Percentiles rank a stretch among this genome's conserved stretches.
phyloP scores from a whole-genome alignment of 2,888 invertebrate genomes.

The Eilema sororculum region DNA sequence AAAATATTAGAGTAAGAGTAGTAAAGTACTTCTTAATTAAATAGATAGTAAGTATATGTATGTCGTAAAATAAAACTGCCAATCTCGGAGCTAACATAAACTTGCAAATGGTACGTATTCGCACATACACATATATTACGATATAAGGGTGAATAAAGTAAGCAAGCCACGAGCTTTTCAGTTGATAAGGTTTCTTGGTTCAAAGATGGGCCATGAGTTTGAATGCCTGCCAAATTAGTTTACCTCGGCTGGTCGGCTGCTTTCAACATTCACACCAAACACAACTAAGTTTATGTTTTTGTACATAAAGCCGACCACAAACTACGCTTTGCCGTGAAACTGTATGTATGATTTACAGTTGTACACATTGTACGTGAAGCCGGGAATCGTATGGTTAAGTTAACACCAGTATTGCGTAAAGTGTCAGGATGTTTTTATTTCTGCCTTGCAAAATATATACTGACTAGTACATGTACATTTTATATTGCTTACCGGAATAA shows the following conservation, averaged over 20 bases:
- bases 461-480: no score
- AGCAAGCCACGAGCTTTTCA: constrained; percentile 45
- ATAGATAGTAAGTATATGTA: background rate
- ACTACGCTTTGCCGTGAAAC: constrained; percentile 42
- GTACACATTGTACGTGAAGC: constrained; percentile 12
- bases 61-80: constrained; percentile 30
- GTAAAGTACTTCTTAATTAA: background rate
- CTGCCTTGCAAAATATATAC: background rate
- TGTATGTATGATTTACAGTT: constrained; percentile 32
- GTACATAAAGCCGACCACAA: constrained; percentile 44
- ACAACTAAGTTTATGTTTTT: constrained; percentile 44
- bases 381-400: constrained; percentile 33
- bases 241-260: constrained; percentile 52
- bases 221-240: constrained; percentile 75
- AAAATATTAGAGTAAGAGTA: no score
- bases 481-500: no score
- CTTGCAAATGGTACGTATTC: constrained; percentile 37
- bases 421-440: constrained; percentile 13
- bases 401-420: constrained; percentile 33
- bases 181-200: constrained; percentile 61
- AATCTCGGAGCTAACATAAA: constrained; percentile 32
- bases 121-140: constrained; percentile 30
- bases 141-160: constrained; percentile 24
- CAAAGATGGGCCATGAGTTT: constrained; percentile 64
- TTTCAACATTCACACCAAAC: constrained; percentile 48